Conservation (phyloP, 2,888 invertebrate species). For the Alviniconcha strummeri region DNA sequence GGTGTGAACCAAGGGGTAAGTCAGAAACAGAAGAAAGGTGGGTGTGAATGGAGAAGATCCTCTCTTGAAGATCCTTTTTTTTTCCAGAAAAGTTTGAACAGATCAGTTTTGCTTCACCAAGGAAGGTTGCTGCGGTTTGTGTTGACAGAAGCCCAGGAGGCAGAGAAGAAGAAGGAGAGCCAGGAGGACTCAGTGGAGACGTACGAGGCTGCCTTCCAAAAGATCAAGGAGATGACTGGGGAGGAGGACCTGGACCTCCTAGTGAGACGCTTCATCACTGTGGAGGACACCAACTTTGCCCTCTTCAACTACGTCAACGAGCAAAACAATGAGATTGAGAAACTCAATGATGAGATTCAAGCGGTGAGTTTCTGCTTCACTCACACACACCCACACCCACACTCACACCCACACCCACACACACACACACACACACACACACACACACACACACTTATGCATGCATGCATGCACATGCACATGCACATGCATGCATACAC, state of each 20-base stretch:
- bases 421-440: not conserved
- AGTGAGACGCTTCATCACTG: slow-evolving; percentile 81
- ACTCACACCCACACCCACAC: not conserved
- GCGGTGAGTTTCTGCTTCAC: slow-evolving; percentile 53
- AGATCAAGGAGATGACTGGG: slow-evolving; percentile 79
- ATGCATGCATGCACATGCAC: not conserved
- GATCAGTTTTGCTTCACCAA: no score
- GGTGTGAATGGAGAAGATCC: no score
- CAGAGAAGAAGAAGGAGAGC: slow-evolving; percentile 79
- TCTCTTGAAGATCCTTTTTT: no score
- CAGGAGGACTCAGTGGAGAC: slow-evolving; percentile 81
- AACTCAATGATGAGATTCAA: slow-evolving; percentile 68
- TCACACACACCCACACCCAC: not conserved
- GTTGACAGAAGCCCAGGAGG: slow-evolving; percentile 65
- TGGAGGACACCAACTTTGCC: slow-evolving; percentile 93
- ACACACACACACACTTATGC: not conserved
- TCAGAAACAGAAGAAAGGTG: not conserved
- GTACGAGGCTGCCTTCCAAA: slow-evolving; percentile 84
- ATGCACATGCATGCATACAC: not conserved
- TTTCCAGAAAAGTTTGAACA: no score
- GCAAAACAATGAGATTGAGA: slow-evolving; percentile 79
- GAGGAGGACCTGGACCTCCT: slow-evolving; percentile 76
- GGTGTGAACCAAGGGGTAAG: not conserved
- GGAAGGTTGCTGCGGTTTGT: no score
- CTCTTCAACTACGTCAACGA: slow-evolving; percentile 93